A percentile compares a stretch with the other conserved stretches of the same genome.
These are phyloP conservation scores for Amblyjoppa fuscipennis DNA, from an alignment of 2,888 invertebrate species.

Conservation along the genomic window DNA sequence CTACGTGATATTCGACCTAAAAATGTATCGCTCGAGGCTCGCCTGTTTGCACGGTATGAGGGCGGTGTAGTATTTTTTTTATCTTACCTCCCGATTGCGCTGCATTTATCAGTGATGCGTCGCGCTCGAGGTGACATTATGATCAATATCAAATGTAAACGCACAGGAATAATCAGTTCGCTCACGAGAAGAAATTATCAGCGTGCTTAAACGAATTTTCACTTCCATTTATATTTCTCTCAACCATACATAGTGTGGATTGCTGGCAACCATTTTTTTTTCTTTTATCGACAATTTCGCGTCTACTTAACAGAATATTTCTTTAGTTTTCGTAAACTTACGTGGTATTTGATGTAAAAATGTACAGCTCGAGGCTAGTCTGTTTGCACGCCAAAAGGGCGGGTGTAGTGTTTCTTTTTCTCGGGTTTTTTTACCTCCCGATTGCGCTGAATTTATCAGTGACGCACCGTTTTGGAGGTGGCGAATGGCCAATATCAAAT, in stretches of 20 bases:
- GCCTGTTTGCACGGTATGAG: not conserved
- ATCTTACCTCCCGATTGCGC: not conserved
- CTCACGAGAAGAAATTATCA: slow-evolving; percentile 2
- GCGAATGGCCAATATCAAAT: not conserved
- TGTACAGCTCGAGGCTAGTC: too few relatives aligned
- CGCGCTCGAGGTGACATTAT: not conserved
- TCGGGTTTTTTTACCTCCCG: not conserved
- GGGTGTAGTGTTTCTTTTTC: too few relatives aligned
- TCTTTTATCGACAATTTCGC: too few relatives aligned
- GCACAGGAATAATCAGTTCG: not conserved
- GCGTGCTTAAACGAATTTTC: not conserved
- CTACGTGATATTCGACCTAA: not conserved
- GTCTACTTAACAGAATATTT: too few relatives aligned
- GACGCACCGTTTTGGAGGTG: not conserved
- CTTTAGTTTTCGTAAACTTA: too few relatives aligned
- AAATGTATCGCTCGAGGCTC: not conserved
- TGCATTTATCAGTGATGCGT: not conserved
- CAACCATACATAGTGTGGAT: too few relatives aligned
- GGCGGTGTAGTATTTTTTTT: not conserved
- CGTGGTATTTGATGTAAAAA: too few relatives aligned
- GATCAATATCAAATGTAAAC: not conserved
- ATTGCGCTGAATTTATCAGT: not conserved
- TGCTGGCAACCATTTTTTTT: too few relatives aligned
- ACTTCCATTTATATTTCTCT: not conserved
- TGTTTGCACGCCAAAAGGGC: too few relatives aligned